Percentiles rank a stretch among this genome's conserved stretches.
Evolutionary conservation across 2,888 invertebrate species (phyloP).

Genomic region (Harmothoe impar): DNA sequence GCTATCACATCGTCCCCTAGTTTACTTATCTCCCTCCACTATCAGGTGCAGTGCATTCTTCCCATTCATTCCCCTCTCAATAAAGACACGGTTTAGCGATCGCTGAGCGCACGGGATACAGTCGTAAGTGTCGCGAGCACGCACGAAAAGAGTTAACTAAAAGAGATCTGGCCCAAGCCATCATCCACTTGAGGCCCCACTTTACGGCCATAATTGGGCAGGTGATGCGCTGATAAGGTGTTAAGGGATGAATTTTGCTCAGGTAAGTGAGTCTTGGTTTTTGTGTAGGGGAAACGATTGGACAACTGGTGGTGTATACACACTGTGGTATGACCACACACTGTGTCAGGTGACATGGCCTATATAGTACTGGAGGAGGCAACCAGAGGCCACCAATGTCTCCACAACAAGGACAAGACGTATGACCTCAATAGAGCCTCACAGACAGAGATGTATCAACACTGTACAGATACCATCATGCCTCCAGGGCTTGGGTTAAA

Average conservation of each 20-base stretch:
- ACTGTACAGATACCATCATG: not conserved
- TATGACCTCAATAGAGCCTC: not conserved
- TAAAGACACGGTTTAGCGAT: not conserved
- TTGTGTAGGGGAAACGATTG: not conserved
- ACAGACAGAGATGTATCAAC: not conserved
- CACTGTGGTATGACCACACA: conserved; percentile 16
- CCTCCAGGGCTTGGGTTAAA: conserved; percentile 11
- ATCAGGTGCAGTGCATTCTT: not conserved
- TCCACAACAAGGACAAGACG: no score
- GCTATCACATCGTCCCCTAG: not conserved
- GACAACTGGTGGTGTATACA: not conserved
- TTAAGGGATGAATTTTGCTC: not conserved
- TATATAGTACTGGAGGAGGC: no score
- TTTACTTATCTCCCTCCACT: conserved; percentile 2
- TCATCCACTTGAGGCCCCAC: conserved; percentile 6
- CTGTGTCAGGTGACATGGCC: not conserved
- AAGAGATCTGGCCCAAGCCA: not conserved
- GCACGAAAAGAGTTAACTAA: not conserved
- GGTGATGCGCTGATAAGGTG: conserved; percentile 17
- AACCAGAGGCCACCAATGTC: no score
- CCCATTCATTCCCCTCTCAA: not conserved
- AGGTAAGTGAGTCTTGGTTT: not conserved
- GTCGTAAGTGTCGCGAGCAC: not conserved
- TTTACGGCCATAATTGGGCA: conserved; percentile 19
- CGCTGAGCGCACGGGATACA: not conserved